phyloP scores from a whole-genome alignment of 2,797 vertebrate genomes.

The Leucoraja ocellata region DNA sequence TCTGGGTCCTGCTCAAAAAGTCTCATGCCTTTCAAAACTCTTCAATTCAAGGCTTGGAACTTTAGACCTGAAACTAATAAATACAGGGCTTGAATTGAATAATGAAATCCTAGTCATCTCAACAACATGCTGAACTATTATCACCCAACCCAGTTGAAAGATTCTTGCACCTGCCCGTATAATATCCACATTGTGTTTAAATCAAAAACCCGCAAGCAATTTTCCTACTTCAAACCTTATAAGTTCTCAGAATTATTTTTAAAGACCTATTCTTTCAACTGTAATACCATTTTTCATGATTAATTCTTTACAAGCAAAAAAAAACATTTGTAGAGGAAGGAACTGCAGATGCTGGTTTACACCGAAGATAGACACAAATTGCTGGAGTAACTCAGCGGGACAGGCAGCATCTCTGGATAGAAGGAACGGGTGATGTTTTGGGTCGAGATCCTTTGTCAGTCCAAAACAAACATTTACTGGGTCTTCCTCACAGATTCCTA shows the following conservation, averaged over 20 bases:
- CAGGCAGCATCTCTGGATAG: no score
- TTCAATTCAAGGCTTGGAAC: neutral
- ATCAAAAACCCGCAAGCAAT: neutral
- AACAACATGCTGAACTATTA: neutral
- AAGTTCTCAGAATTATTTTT: neutral
- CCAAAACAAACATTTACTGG: no score
- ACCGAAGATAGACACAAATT: no score
- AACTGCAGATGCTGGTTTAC: no score
- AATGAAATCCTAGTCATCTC: neutral
- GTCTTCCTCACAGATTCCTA: neutral
- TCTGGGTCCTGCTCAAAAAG: neutral
- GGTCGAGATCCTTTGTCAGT: no score
- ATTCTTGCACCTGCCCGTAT: neutral
- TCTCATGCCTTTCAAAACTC: neutral
- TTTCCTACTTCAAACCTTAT: neutral
- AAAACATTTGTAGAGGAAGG: neutral
- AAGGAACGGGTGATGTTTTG: no score
- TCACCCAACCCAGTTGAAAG: neutral
- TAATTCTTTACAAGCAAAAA: neutral
- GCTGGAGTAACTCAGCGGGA: no score
- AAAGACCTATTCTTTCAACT: neutral
- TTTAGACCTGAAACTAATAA: neutral
- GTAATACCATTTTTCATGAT: neutral
- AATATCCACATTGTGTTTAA: neutral
- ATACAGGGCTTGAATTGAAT: neutral